Percentiles rank a stretch among this genome's conserved stretches.
Evolutionary conservation across 1,140 invertebrate species (phyloP).

Genomic region (Leptinotarsa texana): DNA sequence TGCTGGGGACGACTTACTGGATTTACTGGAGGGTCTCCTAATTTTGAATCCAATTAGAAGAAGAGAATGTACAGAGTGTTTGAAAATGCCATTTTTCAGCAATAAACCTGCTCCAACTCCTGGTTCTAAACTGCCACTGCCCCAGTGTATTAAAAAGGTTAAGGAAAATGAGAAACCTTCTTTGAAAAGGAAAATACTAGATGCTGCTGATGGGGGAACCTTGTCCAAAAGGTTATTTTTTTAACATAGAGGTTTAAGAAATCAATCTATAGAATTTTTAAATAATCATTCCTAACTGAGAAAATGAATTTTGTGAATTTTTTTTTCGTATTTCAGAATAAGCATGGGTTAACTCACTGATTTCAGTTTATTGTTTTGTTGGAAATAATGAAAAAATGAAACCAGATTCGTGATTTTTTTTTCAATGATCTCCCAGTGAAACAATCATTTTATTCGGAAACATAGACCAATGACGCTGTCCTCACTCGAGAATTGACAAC

Average conservation of each 20-base stretch:
- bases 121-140: constrained; percentile 79
- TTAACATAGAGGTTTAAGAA: constrained; percentile 28
- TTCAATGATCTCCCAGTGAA: too few species aligned
- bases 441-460: too few species aligned
- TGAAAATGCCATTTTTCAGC: constrained; percentile 84
- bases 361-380: too few species aligned
- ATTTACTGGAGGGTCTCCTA: constrained; percentile 79
- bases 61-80: constrained; percentile 77
- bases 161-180: constrained; percentile 68
- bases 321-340: too few species aligned
- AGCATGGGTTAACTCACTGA: too few species aligned
- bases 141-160: constrained; percentile 63
- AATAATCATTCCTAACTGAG: too few species aligned
- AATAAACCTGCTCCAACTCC: constrained; percentile 89
- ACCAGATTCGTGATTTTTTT: too few species aligned
- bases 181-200: constrained; percentile 74
- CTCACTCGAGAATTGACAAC: too few species aligned
- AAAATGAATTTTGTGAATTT: too few species aligned
- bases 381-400: too few species aligned
- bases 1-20: constrained; percentile 89
- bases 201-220: constrained; percentile 69
- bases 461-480: too few species aligned
- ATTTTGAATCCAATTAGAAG: constrained; percentile 84
- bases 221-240: constrained; percentile 65
- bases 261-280: too few species aligned